Base-by-base conservation (phyloP, 2,113 vertebrate species). In the Gymnorhina tibicen region DNA sequence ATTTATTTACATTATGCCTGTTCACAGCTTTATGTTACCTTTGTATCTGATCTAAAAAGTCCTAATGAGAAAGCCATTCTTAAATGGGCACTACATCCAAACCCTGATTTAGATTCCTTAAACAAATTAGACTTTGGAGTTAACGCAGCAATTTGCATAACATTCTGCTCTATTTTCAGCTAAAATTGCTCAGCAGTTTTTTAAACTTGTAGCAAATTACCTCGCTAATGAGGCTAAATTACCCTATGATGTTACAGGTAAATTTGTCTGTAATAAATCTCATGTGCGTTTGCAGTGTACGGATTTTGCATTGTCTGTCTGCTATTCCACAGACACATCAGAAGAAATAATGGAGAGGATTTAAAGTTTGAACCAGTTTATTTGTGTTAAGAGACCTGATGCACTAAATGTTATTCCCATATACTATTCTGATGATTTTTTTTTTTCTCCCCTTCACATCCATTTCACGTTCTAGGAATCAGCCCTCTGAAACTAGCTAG, bases 151-250 rank as follows among this genome's bases (percentile, higher is more conserved):
- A 94, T 97, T 95, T 95, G 69, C 93, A 88, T 96, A 94, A 72
- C 72, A 84, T 96, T 92, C 68, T 46, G 35, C 84, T 94, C 58
- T 94, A 81, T 96, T 96, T 96, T 96, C 93, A 93, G 81, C 52
- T 95, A 64, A 96, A 97, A 96, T 97, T 97, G 90, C 93, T 96
- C 78, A 89, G 88, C 73, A 90, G 64, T 95, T 97, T 95, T 94
- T 93, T 7, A 86, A 97, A 90, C 94, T 86, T 83, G 50, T 41
- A 69, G 85, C 88, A 91, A 97, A 97, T 96, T 94, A 92, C 88
- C 94, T 91, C 73, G 18, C 60, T 97, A 96, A 96, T 96, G 94
- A 94, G 74, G 70, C 80, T 93, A 88, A 96, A 97, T 97, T 94
- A 78, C 73, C 33, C 49, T 73, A 23, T 92, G 84, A 91, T 92